Conservation (phyloP, 2,113 vertebrate species). For the Urocitellus parryii region DNA sequence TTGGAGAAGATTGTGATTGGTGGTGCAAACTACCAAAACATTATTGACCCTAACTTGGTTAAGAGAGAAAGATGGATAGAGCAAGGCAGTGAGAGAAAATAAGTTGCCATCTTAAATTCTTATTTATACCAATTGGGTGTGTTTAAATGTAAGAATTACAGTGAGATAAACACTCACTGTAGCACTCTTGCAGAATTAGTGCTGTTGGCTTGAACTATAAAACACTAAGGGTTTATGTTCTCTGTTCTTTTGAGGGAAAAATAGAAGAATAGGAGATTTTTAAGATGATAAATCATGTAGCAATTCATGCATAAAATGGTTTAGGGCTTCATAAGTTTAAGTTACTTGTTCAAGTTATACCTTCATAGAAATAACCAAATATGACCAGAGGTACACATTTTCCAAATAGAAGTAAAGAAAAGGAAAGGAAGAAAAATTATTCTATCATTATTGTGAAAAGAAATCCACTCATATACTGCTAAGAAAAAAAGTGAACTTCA, state of each 20-base stretch:
- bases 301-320: constrained; percentile 66
- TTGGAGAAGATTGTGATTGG: constrained; percentile 76
- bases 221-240: constrained; percentile 8
- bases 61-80: neutral
- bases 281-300: constrained; percentile 69
- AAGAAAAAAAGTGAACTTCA: neutral
- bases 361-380: constrained; percentile 26
- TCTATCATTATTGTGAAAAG: neutral
- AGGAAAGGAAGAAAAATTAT: neutral
- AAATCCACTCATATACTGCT: neutral
- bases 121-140: neutral
- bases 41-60: constrained; percentile 60
- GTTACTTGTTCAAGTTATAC: constrained; percentile 39
- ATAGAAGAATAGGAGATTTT: constrained; percentile 47
- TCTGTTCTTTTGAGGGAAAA: constrained; percentile 25
- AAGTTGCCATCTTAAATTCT: neutral
- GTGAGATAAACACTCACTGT: neutral
- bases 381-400: neutral
- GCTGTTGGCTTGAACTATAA: constrained; percentile 26
- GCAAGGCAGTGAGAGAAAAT: neutral
- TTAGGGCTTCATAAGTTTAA: constrained; percentile 3
- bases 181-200: neutral
- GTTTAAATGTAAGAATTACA: constrained; percentile 62
- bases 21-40: constrained; percentile 81
- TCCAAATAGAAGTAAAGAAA: neutral